These are phyloP conservation scores for Zapus hudsonius DNA, from an alignment of 2,113 vertebrate genomes.

Conservation along the genomic window DNA sequence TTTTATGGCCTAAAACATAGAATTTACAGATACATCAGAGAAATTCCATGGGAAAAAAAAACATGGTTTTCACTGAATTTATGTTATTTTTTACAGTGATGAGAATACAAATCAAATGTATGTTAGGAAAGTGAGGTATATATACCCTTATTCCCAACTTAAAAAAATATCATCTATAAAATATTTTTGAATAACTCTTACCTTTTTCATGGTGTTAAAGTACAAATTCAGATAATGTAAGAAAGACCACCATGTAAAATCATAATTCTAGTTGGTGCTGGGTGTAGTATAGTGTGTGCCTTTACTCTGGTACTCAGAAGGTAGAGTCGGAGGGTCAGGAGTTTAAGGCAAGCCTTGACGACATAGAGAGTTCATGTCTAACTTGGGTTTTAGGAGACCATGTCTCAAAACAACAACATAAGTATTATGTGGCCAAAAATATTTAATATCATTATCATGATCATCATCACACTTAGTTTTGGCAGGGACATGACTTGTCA, in stretches of 20 bases:
- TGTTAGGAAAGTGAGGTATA: neutral
- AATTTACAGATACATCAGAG: constrained; percentile 37
- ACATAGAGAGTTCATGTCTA: neutral
- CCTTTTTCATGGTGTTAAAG: neutral
- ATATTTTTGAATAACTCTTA: constrained; percentile 36
- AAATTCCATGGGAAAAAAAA: constrained; percentile 38
- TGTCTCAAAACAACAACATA: neutral
- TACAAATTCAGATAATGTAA: constrained; percentile 54
- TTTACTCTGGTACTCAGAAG: neutral
- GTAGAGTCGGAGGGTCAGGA: neutral
- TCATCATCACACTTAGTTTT: constrained; percentile 4
- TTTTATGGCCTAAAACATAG: constrained; percentile 48
- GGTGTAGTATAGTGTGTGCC: no score
- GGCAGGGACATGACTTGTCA: constrained; percentile 1
- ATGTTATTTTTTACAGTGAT: neutral
- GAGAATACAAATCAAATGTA: neutral
- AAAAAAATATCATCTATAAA: constrained; percentile 8
- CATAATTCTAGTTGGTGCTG: neutral
- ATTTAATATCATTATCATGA: neutral
- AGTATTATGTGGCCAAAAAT: constrained; percentile 44
- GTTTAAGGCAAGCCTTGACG: neutral
- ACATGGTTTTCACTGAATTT: constrained; percentile 46
- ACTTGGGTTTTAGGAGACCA: neutral
- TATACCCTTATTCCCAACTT: neutral
- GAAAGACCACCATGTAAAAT: neutral